Evolutionary conservation across 2,113 vertebrate species (phyloP).

Genomic region (Thermophis baileyi): DNA sequence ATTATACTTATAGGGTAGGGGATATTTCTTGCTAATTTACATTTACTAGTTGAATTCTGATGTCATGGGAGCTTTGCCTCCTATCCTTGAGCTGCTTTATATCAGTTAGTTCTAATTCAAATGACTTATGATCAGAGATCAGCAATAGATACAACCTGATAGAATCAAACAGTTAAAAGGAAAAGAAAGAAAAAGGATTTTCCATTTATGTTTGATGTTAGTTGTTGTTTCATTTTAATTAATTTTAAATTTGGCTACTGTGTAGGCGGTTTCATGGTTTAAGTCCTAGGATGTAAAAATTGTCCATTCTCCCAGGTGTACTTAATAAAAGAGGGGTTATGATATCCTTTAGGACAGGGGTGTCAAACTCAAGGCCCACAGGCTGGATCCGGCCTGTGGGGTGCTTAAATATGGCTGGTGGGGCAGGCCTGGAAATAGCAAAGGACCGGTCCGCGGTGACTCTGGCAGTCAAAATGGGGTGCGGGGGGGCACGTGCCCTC

Average conservation of each 20-base stretch:
- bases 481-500: too few species aligned
- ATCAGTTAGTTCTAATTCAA: neutral
- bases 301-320: neutral
- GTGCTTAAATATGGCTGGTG: too few species aligned
- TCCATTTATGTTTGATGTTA: neutral
- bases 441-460: too few species aligned
- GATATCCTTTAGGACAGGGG: neutral
- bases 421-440: too few species aligned
- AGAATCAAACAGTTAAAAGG: neutral
- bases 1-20: neutral
- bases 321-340: neutral
- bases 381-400: too few species aligned
- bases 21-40: neutral
- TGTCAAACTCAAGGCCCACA: too few species aligned
- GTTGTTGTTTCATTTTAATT: neutral
- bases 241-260: neutral
- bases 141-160: neutral
- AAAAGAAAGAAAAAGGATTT: neutral
- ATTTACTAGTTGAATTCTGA: neutral
- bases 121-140: neutral
- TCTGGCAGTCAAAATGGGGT: too few species aligned
- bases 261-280: neutral
- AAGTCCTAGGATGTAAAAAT: neutral
- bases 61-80: neutral
- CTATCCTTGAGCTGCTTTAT: neutral